Conservation (phyloP, 2,797 vertebrate genomes). For the Crenichthys baileyi region DNA sequence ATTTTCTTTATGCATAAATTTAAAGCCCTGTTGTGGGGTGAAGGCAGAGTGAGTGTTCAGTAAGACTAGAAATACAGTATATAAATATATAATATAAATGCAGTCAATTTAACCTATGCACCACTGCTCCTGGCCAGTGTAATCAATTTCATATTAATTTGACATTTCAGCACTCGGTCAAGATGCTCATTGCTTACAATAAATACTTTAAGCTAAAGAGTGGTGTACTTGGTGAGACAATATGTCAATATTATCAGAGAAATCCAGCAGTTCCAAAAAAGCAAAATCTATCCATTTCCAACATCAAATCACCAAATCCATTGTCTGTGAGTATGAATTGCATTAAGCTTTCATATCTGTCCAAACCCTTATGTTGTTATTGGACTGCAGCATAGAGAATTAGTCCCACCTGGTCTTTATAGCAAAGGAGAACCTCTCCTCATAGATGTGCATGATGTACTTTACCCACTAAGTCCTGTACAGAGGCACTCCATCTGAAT, state of each 20-base stretch:
- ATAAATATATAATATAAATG: not conserved
- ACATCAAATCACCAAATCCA: conserved; percentile 23
- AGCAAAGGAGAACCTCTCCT: conserved; percentile 46
- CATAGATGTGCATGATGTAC: conserved; percentile 62
- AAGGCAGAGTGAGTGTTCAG: not conserved
- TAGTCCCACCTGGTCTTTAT: conserved; percentile 33
- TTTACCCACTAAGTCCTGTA: conserved; percentile 54
- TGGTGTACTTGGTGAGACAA: conserved; percentile 20
- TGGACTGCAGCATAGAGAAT: conserved; percentile 35
- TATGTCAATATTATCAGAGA: not conserved
- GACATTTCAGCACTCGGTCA: not conserved
- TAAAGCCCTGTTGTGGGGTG: not conserved
- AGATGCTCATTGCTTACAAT: not conserved
- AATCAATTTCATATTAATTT: conserved; percentile 7
- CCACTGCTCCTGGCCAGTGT: not conserved
- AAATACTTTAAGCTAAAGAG: conserved; percentile 26
- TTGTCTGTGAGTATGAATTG: conserved; percentile 24
- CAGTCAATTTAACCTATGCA: not conserved
- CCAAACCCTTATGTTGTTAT: conserved; percentile 36
- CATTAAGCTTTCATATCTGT: conserved; percentile 40
- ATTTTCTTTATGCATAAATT: not conserved
- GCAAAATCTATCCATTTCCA: not conserved
- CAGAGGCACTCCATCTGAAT: conserved; percentile 72
- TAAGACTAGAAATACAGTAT: not conserved
- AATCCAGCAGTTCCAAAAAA: conserved; percentile 9